Evolutionary conservation across 2,888 invertebrate species (phyloP), one percentile per base, ranked within the genome.

Genomic region (Caprella mutica): DNA sequence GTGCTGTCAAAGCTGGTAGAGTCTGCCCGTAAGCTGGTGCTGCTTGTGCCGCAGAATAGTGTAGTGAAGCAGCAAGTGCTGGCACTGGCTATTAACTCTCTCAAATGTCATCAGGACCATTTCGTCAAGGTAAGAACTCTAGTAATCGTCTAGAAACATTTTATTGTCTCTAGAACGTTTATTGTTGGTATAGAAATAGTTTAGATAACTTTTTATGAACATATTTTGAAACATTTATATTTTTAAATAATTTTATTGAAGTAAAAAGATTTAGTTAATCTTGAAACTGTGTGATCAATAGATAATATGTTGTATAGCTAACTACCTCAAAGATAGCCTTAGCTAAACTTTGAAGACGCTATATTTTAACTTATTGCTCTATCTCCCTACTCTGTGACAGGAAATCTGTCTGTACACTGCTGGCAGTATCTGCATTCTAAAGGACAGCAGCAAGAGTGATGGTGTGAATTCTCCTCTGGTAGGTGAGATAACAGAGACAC

Each of bases 321-420:
- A 33, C 14, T 33, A 33, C 33, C n/a, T n/a, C n/a, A n/a, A n/a
- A n/a, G n/a, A n/a, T n/a, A n/a, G n/a, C n/a, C n/a, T n/a, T n/a
- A n/a, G n/a, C n/a, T n/a, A n/a, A n/a, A n/a, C n/a, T n/a, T n/a
- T n/a, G n/a, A n/a, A n/a, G n/a, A n/a, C n/a, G 33, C 14, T 9
- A 14, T 33, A 33, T 33, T 33, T 33, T 33, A 33, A 33, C 9
- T 9, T 33, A 33, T 8, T 8, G 8, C 33, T 33, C 33, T 33
- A 8, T n/a, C n/a, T n/a, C n/a, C 35, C 33, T 46, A 23, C n/a
- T 3, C 2, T 40, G 9, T 24, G 9, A 12, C 38, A 61, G 61
- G 58, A 60, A 9, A 51, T 60, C 6, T 60, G 52, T n/a, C 39
- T 64, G 43, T 58, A 64, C 24, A 56, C 64, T 1, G 39, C 59